Percentiles rank a stretch among this genome's conserved stretches.
phyloP scores from a whole-genome alignment of 2,113 vertebrate species.

The Elgaria multicarinata region DNA sequence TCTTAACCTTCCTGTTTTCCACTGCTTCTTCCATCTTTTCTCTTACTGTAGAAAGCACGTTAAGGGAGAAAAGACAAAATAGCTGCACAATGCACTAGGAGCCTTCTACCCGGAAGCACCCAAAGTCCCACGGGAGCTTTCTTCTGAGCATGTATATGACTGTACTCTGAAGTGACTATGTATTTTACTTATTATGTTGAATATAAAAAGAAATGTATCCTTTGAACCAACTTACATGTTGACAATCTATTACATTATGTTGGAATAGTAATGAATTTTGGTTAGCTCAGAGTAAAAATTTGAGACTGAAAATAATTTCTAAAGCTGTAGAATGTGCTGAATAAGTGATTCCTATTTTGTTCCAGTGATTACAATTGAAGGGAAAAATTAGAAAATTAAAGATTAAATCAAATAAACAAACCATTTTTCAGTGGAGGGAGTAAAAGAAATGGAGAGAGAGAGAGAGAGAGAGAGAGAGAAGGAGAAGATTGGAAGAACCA shows the following conservation, averaged over 20 bases:
- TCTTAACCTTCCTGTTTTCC: too few relatives aligned
- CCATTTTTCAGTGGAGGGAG: fast-evolving
- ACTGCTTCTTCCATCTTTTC: too few relatives aligned
- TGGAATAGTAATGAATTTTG: neutral
- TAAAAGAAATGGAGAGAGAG: too few relatives aligned
- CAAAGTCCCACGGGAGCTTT: too few relatives aligned
- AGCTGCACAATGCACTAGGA: too few relatives aligned
- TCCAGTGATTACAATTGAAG: neutral
- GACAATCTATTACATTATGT: neutral
- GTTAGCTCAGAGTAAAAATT: neutral
- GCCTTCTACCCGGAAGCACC: too few relatives aligned
- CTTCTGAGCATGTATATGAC: too few relatives aligned
- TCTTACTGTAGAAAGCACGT: too few relatives aligned
- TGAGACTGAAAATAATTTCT: neutral
- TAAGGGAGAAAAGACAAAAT: too few relatives aligned
- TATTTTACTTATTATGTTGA: fast-evolving
- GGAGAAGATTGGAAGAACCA: fast-evolving
- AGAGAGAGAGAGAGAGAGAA: neutral
- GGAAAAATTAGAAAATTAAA: neutral
- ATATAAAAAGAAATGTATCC: fast-evolving
- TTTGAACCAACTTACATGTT: fast-evolving
- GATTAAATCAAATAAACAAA: neutral
- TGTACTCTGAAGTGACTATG: neutral
- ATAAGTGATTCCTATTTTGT: neutral
- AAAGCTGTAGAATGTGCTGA: neutral